Base-by-base conservation (phyloP, 2,888 invertebrate genomes). In the Trichogramma evanescens region DNA sequence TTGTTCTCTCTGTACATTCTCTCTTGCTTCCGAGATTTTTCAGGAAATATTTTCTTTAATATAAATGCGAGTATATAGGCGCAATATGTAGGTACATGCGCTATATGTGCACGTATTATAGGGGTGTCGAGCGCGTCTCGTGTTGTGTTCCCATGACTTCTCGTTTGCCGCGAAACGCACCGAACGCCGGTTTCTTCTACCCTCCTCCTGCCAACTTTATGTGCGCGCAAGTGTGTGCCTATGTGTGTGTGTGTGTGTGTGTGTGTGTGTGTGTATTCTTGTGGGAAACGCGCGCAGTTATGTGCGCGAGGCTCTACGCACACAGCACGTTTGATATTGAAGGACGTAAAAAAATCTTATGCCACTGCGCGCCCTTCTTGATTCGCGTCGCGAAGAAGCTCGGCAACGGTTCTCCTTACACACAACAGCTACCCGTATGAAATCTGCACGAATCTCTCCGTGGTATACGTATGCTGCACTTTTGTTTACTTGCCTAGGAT, bases 321-420 rank as follows among this genome's bases (percentile, higher is more conserved):
- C 26, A 26, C 26, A 26, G 26, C 26, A 75, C 74, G 76, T 76
- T 70, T 74, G 73, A 74, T 72, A 76, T 74, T 72, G 70, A 71
- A 71, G 67, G 68, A 63, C 69, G 73, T 70, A 73, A 75, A 75
- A 72, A 72, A 67, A 67, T 70, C 63, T 58, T 65, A 7, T 54
- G n/a, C 8, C 44, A 49, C 26, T 51, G 66, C 64, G 66, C 62
- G 66, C 70, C 68, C 70, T 68, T 68, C 66, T 26, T 26, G 26
- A 26, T 26, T 26, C 26, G 26, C 26, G 26, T 26, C 26, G 26
- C 26, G 26, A 26, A 26, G 26, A 26, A 26, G 26, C 26, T 26
- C 26, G 26, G 26, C 26, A 26, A 8, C 55, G 48, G 8, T 10
- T 5, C 26, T 6, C 8, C 38, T 26, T 42, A n/a, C 5, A 56